A percentile compares a stretch with the other conserved stretches of the same genome.
phyloP scores from a whole-genome alignment of 2,888 invertebrate genomes.

The Oscheius sp. region DNA sequence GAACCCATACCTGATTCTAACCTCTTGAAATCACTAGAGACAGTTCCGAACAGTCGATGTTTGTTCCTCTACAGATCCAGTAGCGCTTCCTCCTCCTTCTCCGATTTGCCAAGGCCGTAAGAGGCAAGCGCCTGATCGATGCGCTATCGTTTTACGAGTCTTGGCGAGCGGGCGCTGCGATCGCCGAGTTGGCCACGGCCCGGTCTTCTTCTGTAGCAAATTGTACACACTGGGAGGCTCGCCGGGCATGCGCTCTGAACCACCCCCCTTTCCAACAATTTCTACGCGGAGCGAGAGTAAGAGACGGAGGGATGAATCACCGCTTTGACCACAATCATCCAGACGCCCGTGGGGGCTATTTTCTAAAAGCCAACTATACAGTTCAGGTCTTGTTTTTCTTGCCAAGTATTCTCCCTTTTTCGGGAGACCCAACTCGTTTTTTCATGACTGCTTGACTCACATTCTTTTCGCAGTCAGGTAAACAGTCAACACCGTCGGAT shows the following conservation, averaged over 20 bases:
- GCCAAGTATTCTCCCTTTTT: background rate
- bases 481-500: background rate
- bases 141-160: slow-evolving; percentile 36
- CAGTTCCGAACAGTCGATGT: too few species aligned
- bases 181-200: background rate
- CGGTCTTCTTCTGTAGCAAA: slow-evolving; percentile 18
- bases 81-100: background rate
- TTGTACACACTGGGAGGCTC: slow-evolving; percentile 8
- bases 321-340: background rate
- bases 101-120: slow-evolving; percentile 2
- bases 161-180: background rate
- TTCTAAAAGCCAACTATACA: background rate
- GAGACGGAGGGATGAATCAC: background rate
- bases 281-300: background rate
- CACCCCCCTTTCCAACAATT: background rate
- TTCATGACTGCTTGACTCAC: background rate
- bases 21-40: too few species aligned
- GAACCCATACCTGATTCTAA: too few species aligned
- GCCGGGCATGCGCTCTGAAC: background rate
- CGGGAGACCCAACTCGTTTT: background rate
- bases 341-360: background rate
- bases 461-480: too few species aligned
- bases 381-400: background rate
- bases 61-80: background rate
- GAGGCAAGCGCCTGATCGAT: slow-evolving; percentile 25